Evolutionary conservation across 2,113 vertebrate genomes (phyloP).

Genomic region (Ctenodactylus gundi): DNA sequence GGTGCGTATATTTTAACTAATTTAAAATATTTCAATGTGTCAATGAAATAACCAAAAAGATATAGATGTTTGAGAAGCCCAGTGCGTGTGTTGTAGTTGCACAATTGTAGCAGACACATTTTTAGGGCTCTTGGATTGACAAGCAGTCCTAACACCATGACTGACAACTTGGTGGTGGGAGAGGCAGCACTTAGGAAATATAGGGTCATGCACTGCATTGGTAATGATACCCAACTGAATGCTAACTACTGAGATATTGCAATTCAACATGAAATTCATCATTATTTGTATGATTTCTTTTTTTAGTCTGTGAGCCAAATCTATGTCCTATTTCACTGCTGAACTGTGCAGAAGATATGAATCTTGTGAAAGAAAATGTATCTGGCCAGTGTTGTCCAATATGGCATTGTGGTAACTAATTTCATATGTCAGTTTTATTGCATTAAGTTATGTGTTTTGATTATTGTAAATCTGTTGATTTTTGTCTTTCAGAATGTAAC

Average conservation of each 20-base stretch:
- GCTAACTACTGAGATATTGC: neutral
- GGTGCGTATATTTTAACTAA: slow-evolving; percentile 84
- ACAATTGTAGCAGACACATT: neutral
- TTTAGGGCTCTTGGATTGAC: neutral
- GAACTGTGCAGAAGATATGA: slow-evolving; percentile 89
- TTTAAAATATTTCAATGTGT: neutral
- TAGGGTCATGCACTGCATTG: neutral
- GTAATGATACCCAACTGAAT: neutral
- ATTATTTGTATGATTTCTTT: slow-evolving; percentile 32
- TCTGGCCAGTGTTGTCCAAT: slow-evolving; percentile 92
- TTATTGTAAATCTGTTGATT: slow-evolving; percentile 12
- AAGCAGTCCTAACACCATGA: accelerated
- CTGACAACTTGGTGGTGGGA: neutral
- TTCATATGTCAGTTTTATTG: slow-evolving; percentile 53
- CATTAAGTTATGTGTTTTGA: neutral
- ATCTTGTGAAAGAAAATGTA: slow-evolving; percentile 85
- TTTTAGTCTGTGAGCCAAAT: slow-evolving; percentile 93
- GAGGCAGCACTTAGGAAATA: neutral
- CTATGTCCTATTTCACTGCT: slow-evolving; percentile 88
- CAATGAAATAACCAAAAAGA: neutral
- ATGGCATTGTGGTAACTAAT: slow-evolving; percentile 92
- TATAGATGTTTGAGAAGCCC: neutral
- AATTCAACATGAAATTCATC: neutral
- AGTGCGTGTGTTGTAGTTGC: neutral
- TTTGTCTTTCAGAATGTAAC: slow-evolving; percentile 90